A percentile compares a stretch with the other conserved stretches of the same genome.
These are phyloP conservation scores for Solenopsis invicta DNA, from an alignment of 1,140 invertebrate species.

Conservation along the genomic window DNA sequence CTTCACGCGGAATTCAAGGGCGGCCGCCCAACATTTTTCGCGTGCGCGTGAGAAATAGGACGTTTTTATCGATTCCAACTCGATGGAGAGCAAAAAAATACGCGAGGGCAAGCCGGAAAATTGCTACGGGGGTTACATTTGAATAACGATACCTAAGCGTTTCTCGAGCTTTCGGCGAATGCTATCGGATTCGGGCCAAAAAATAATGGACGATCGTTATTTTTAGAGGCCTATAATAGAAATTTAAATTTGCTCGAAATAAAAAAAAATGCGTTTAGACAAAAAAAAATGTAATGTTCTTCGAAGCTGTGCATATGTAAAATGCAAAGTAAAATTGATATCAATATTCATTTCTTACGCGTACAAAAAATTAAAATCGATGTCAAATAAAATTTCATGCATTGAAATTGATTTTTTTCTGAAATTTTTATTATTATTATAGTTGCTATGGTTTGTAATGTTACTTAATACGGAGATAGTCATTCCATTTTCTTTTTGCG, in stretches of 20 bases:
- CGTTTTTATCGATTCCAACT: conserved; percentile 58
- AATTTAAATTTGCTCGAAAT: conserved; percentile 22
- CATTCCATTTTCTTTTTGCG: no score
- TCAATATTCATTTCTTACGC: neutral
- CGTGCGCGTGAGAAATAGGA: conserved; percentile 48
- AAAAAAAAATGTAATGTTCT: neutral
- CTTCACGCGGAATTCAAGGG: conserved; percentile 33
- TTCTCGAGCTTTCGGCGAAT: conserved; percentile 47
- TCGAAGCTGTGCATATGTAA: neutral
- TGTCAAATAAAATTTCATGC: neutral
- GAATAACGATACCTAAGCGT: conserved; percentile 60
- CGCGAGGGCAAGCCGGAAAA: conserved; percentile 48
- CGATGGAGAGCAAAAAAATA: conserved; percentile 39
- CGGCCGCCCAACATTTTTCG: conserved; percentile 40
- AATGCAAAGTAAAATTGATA: neutral
- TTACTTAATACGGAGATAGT: neutral
- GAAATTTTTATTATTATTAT: neutral
- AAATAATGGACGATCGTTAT: conserved; percentile 34
- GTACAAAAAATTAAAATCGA: neutral
- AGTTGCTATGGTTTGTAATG: neutral
- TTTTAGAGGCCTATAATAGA: conserved; percentile 27
- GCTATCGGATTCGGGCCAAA: conserved; percentile 3
- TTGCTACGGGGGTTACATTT: conserved; percentile 54
- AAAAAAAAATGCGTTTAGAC: neutral
- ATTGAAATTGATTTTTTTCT: neutral